Conservation (phyloP, 1,140 invertebrate genomes). For the Thaumatotibia leucotreta region DNA sequence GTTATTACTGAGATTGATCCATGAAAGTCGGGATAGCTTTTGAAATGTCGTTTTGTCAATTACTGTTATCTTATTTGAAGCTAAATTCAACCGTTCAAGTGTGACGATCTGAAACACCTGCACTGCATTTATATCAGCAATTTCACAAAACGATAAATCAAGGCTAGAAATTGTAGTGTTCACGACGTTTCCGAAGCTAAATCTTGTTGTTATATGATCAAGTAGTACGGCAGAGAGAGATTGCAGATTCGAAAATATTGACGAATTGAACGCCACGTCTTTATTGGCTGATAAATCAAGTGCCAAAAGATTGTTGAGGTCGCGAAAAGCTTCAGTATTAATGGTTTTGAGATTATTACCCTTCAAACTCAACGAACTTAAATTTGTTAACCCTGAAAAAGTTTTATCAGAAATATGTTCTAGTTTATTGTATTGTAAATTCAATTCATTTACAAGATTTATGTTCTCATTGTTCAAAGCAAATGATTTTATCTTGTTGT, state of each 20-base stretch:
- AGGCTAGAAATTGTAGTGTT: not conserved
- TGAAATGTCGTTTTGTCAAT: not conserved
- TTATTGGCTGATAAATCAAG: not conserved
- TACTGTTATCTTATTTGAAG: not conserved
- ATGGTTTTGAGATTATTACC: not conserved
- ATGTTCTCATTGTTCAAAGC: not conserved
- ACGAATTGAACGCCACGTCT: not conserved
- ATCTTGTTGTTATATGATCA: not conserved
- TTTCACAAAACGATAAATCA: not conserved
- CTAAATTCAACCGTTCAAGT: not conserved
- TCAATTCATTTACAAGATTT: not conserved
- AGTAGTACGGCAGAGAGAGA: not conserved
- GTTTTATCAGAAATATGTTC: not conserved
- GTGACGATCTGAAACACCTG: not conserved
- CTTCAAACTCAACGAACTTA: not conserved
- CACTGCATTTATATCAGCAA: not conserved
- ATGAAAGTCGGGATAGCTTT: not conserved
- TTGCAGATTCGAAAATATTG: not conserved
- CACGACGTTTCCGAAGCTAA: not conserved
- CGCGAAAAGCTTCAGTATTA: not conserved
- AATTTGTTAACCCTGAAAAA: not conserved
- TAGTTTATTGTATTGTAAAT: not conserved
- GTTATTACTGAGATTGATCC: constrained; percentile 3
- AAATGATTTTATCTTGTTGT: not conserved
- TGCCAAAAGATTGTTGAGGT: not conserved